These are phyloP conservation scores for Trematocara stigmaticum DNA, from an alignment of 2,113 vertebrate genomes.

Conservation along the genomic window DNA sequence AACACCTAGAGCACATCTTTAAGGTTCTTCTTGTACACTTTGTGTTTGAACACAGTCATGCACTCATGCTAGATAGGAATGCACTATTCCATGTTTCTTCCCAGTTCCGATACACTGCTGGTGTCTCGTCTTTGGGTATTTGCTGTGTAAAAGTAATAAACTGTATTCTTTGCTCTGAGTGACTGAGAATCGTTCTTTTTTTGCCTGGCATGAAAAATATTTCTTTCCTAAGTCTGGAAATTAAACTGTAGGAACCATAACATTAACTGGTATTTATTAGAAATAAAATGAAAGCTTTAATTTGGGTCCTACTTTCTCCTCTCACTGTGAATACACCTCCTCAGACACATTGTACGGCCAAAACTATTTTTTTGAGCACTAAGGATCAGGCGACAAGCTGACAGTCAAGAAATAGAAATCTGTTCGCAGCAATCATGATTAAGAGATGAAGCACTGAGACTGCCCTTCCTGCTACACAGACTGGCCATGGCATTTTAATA, in stretches of 20 bases:
- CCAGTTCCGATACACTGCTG: background rate
- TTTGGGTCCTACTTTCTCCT: background rate
- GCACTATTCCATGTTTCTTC: background rate
- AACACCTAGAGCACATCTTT: background rate
- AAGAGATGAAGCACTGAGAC: slow-evolving; percentile 57
- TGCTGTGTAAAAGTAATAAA: background rate
- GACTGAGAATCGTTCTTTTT: background rate
- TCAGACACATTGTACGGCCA: background rate
- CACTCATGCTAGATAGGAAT: background rate
- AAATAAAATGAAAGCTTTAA: background rate
- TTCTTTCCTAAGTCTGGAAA: background rate
- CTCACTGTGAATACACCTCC: background rate
- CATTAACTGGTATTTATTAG: background rate
- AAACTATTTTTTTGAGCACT: background rate
- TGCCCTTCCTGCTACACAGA: slow-evolving; percentile 30
- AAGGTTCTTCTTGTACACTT: background rate
- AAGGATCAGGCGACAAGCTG: background rate
- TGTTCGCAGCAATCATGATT: slow-evolving; percentile 33
- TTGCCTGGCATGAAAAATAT: background rate
- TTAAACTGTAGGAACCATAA: background rate
- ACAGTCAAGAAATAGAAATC: background rate
- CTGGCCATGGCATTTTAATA: slow-evolving; percentile 42
- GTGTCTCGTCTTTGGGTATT: background rate
- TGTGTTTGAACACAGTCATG: background rate
- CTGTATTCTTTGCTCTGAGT: background rate